Base-by-base conservation (phyloP, 2,888 invertebrate genomes). In the Monoplex corrugatus region DNA sequence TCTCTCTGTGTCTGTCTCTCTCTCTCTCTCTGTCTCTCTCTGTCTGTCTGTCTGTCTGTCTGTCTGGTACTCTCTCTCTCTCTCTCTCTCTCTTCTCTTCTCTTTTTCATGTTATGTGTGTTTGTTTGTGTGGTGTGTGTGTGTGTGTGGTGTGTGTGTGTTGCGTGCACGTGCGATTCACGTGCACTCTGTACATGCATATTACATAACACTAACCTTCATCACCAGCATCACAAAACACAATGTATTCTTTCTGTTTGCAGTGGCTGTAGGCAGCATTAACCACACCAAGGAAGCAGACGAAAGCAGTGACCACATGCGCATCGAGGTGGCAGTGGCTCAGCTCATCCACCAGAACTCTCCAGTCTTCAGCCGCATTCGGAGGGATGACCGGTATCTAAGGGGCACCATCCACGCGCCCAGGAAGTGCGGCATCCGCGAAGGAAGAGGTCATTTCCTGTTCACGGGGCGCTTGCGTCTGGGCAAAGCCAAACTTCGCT, bases 261-360 rank as follows among this genome's bases (percentile, higher is more conserved):
- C 78, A 95, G 95, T 94, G 40, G 91, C 93, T 13, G 92, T 93
- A 35, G 95, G 93, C n/a, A 91, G 91, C 32, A 92, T 95, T 92
- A 38, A 35, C 38, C 35, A 8, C 13, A 38, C 94, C 13, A 45
- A 45, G n/a, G 80, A 38, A 40, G 44, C 88, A n/a, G 89, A 91
- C 0, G 91, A 90, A 6, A 80, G 89, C 2, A 35, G 35, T n/a
- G 92, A 92, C 35, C 91, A 89, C 50, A 92, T 94, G 8, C 89
- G 92, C 28, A 92, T 95, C 35, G 90, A 91, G 16, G 90, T 94
- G 0, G 90, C 92, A 28, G 93, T 94, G 10, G 90, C 92, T 23
- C 93, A 93, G 90, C 90, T 94, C 40, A 91, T 94, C 75, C 92
- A 93, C 44, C 93, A 93, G 89, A 91, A 90, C 80, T 91, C 88